Evolutionary conservation across 2,888 invertebrate genomes (phyloP).

Genomic region (Tachina lurida): DNA sequence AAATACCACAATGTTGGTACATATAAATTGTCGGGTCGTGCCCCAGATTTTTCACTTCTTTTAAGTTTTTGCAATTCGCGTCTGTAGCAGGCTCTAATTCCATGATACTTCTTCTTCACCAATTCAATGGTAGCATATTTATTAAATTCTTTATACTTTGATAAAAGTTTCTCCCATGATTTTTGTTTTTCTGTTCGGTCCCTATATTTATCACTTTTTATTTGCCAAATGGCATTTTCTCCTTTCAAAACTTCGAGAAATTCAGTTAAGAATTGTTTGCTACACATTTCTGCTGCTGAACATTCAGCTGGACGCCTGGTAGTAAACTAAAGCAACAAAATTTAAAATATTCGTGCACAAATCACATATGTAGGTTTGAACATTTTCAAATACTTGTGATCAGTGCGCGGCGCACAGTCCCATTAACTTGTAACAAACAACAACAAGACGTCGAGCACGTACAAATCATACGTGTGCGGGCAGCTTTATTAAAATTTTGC

Average conservation of each 20-base stretch:
- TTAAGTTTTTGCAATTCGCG: constrained; percentile 30
- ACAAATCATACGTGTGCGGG: too few relatives aligned
- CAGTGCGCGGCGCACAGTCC: not conserved
- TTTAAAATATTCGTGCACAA: too few relatives aligned
- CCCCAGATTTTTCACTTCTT: not conserved
- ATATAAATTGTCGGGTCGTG: constrained; percentile 32
- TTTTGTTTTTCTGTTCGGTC: constrained; percentile 22
- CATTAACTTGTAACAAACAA: too few relatives aligned
- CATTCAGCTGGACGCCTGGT: not conserved
- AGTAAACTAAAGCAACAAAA: not conserved
- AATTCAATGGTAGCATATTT: constrained; percentile 21
- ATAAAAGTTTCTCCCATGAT: constrained; percentile 20
- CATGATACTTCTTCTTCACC: constrained; percentile 23
- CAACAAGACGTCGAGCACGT: too few relatives aligned
- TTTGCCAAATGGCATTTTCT: constrained; percentile 29
- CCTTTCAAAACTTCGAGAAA: constrained; percentile 35
- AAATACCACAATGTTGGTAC: constrained; percentile 56
- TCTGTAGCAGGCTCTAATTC: constrained; percentile 30
- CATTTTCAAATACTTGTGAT: not conserved
- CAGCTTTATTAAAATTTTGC: too few relatives aligned
- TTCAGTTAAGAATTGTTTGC: constrained; percentile 28
- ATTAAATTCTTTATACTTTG: constrained; percentile 37
- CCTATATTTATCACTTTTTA: constrained; percentile 33
- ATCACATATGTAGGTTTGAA: not conserved
- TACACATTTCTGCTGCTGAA: not conserved